Conservation (phyloP, 2,113 vertebrate genomes). For the Scytalopus superciliaris region DNA sequence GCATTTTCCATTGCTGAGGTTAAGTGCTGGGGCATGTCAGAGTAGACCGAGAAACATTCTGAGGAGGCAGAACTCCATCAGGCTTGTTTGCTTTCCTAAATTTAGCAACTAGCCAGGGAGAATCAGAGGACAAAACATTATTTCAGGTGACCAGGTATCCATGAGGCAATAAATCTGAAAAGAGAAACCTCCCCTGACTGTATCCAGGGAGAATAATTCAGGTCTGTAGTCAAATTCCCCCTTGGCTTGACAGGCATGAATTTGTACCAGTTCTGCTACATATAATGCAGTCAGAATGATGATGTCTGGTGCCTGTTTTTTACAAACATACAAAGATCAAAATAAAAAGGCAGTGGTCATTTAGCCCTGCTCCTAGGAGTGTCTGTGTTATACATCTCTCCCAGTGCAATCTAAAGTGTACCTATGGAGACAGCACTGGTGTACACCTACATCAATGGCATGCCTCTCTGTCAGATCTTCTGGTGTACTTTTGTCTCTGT, state of each 20-base stretch:
- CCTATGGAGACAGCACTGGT: rapidly evolving
- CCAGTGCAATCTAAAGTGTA: neutral
- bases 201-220: neutral
- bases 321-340: neutral
- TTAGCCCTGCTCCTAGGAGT: neutral
- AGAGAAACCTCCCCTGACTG: neutral
- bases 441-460: rapidly evolving
- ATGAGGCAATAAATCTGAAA: neutral
- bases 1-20: neutral
- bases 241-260: neutral
- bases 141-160: neutral
- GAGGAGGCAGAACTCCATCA: neutral
- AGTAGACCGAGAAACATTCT: neutral
- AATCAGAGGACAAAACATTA: neutral
- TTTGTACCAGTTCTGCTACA: neutral
- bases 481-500: neutral
- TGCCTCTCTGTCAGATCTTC: neutral
- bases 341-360: neutral
- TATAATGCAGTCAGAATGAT: neutral
- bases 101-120: neutral
- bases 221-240: neutral
- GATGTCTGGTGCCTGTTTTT: neutral
- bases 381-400: neutral
- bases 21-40: neutral
- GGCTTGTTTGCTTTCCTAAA: neutral